These are phyloP conservation scores for Chaetops frenatus DNA, from an alignment of 2,113 vertebrate species.

Conservation along the genomic window DNA sequence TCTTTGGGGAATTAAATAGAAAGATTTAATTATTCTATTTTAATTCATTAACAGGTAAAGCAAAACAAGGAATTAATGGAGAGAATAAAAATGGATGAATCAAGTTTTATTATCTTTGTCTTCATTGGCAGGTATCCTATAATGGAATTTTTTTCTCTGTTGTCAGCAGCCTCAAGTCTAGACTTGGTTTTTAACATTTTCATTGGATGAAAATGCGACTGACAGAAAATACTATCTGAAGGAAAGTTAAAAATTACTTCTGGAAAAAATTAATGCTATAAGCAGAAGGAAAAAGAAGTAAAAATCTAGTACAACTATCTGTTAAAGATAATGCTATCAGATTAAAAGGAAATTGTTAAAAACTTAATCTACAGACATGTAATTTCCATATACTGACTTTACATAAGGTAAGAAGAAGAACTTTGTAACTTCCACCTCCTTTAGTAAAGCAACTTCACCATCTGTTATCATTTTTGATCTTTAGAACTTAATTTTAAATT, in stretches of 20 bases:
- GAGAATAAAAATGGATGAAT: neutral
- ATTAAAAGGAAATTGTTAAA: neutral
- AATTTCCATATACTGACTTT: neutral
- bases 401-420: neutral
- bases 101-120: neutral
- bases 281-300: neutral
- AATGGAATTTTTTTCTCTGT: neutral
- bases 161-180: neutral
- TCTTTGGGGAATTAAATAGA: neutral
- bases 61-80: too few relatives aligned
- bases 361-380: neutral
- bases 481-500: neutral
- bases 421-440: neutral
- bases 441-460: neutral
- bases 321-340: neutral
- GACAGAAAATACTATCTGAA: neutral
- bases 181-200: neutral
- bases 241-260: neutral
- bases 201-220: neutral
- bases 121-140: neutral
- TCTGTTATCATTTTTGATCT: neutral
- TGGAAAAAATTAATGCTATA: neutral
- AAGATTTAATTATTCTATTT: neutral
- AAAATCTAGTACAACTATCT: neutral
- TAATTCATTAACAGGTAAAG: too few relatives aligned